Percentiles rank a stretch among this genome's conserved stretches.
Conservation (phyloP, 2,888 invertebrate species). For the Caenorhabditis wallacei region DNA sequence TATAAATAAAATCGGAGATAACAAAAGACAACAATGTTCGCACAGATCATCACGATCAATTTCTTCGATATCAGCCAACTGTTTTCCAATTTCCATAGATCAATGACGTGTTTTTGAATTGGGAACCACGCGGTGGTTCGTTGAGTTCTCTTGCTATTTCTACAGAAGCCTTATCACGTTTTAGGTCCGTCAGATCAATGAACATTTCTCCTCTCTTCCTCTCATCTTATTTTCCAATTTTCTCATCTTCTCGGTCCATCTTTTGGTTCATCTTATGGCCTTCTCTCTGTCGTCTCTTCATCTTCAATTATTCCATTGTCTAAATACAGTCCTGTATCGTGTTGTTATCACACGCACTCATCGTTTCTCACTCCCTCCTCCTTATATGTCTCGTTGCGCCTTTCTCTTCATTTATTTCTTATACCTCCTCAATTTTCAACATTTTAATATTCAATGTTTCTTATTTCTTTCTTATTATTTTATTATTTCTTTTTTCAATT, state of each 20-base stretch:
- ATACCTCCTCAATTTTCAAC: not conserved
- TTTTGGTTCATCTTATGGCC: constrained; percentile 57
- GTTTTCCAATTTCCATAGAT: constrained; percentile 26
- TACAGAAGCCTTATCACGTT: constrained; percentile 39
- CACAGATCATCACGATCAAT: constrained; percentile 52
- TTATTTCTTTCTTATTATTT: not conserved
- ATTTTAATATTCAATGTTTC: constrained; percentile 15
- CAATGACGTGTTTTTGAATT: constrained; percentile 40
- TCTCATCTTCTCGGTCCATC: constrained; percentile 41
- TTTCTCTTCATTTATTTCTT: not conserved
- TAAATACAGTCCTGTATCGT: not conserved
- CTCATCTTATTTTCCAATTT: constrained; percentile 2
- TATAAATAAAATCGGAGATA: constrained; percentile 20
- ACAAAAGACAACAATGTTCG: constrained; percentile 39
- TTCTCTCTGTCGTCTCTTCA: constrained; percentile 14
- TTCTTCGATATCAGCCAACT: constrained; percentile 18
- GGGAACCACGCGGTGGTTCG: constrained; percentile 39
- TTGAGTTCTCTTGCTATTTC: not conserved
- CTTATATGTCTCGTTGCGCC: not conserved
- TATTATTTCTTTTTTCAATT: not conserved
- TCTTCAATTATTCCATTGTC: constrained; percentile 1
- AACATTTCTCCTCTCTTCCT: too few relatives aligned
- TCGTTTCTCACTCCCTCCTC: constrained; percentile 20
- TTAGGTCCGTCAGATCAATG: constrained; percentile 32
- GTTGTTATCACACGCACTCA: constrained; percentile 51